phyloP scores from a whole-genome alignment of 53 echinoderm and acorn worm genomes.

The Arbacia lixula region DNA sequence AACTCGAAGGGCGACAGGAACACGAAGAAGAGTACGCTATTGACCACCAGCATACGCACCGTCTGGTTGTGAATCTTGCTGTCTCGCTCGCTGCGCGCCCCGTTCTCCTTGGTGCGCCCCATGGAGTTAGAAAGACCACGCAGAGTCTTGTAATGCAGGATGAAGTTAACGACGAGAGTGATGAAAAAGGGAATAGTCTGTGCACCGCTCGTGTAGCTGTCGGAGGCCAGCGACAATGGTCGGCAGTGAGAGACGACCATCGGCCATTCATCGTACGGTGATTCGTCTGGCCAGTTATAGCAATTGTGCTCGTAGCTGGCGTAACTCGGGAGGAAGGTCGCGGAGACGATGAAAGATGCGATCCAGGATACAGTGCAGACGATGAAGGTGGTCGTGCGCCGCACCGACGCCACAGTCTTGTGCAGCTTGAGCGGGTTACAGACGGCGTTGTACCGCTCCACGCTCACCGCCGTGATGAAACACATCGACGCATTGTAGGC shows the following conservation, averaged over 20 bases:
- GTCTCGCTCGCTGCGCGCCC: conserved; percentile 22
- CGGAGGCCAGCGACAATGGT: conserved; percentile 32
- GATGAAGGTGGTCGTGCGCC: conserved; percentile 37
- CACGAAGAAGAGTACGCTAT: conserved; percentile 84
- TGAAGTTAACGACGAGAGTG: conserved; percentile 65
- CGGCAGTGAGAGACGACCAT: conserved; percentile 45
- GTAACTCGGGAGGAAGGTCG: conserved; percentile 64
- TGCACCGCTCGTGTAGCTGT: conserved; percentile 58
- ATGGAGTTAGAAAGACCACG: conserved; percentile 30
- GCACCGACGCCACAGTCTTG: conserved; percentile 56
- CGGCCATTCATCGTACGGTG: conserved; percentile 56
- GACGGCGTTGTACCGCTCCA: conserved; percentile 87
- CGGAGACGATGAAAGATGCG: conserved; percentile 58
- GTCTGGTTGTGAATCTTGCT: conserved; percentile 77
- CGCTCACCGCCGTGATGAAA: conserved; percentile 74
- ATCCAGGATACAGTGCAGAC: conserved; percentile 65
- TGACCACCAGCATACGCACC: conserved; percentile 79
- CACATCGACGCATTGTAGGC: conserved; percentile 73
- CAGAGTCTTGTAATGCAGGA: conserved; percentile 72
- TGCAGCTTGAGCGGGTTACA: conserved; percentile 73
- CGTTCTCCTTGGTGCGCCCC: conserved; percentile 35
- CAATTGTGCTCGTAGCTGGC: conserved; percentile 56
- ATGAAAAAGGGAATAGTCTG: conserved; percentile 83
- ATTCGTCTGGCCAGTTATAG: conserved; percentile 67
- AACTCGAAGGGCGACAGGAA: conserved; percentile 83